phyloP scores from a whole-genome alignment of 2,888 invertebrate genomes.

The Drosophila setosimentum region DNA sequence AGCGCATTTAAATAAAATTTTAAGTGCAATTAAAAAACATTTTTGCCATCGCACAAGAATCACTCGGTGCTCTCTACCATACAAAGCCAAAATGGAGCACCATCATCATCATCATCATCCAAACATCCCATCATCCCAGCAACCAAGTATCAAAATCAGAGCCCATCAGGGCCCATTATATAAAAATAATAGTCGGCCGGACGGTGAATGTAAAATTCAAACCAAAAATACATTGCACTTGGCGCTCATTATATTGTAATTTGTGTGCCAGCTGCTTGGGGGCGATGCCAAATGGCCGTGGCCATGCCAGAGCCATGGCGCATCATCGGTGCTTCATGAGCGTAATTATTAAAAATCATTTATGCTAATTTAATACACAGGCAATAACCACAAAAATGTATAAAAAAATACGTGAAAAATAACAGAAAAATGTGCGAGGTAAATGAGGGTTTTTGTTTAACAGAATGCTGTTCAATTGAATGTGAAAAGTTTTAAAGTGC shows the following conservation, averaged over 20 bases:
- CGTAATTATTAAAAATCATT: constrained; percentile 81
- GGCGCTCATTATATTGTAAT: constrained; percentile 81
- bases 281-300: constrained; percentile 37
- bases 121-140: constrained; percentile 17
- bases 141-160: constrained; percentile 36
- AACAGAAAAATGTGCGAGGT: constrained; percentile 8
- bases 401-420: constrained; percentile 21
- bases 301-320: constrained; percentile 21
- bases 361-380: constrained; percentile 81
- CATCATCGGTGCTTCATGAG: constrained; percentile 55
- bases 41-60: constrained; percentile 59
- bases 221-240: constrained; percentile 74
- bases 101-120: constrained; percentile 17
- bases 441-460: constrained; percentile 21
- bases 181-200: constrained; percentile 78
- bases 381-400: constrained; percentile 73
- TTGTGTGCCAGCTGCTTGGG: constrained; percentile 73
- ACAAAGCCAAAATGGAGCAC: constrained; percentile 38
- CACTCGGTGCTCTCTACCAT: constrained; percentile 45
- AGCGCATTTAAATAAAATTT: constrained; percentile 76
- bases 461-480: constrained; percentile 1
- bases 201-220: constrained; percentile 72
- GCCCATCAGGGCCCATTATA: constrained; percentile 70
- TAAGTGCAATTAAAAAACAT: constrained; percentile 79
- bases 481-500: constrained; percentile 35